Evolutionary conservation across 2,797 vertebrate species (phyloP).

Genomic region (Phrynocephalus guinanensis): DNA sequence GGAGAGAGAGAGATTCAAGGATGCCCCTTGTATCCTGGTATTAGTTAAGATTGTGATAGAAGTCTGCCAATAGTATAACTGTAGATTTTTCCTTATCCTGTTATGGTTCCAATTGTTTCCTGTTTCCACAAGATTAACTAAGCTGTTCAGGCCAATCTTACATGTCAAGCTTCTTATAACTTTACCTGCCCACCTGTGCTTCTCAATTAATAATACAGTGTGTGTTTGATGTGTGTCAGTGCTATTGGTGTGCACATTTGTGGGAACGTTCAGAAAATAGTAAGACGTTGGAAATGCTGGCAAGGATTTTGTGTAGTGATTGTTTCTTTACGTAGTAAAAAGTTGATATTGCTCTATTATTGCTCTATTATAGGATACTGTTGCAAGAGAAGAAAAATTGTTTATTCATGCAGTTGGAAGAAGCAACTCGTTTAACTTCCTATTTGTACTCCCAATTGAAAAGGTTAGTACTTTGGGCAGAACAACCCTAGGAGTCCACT

Average conservation of each 20-base stretch:
- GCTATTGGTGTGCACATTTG: background rate
- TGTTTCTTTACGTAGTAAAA: background rate
- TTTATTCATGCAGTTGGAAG: slow-evolving; percentile 93
- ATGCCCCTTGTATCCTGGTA: background rate
- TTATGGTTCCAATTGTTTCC: too few relatives aligned
- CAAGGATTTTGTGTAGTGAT: background rate
- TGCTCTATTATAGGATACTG: slow-evolving; percentile 68
- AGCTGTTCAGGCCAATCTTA: background rate
- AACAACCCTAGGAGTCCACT: background rate
- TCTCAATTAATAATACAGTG: background rate
- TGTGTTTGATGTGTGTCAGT: background rate
- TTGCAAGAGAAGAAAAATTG: slow-evolving; percentile 90
- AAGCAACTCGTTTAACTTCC: slow-evolving; percentile 91
- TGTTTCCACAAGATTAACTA: background rate
- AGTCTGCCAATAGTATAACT: background rate
- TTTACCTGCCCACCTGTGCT: background rate
- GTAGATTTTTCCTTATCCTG: background rate
- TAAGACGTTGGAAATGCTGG: background rate
- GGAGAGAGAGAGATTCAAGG: too few relatives aligned
- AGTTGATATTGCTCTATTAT: slow-evolving; percentile 40
- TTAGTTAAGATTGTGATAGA: background rate
- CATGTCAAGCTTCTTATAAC: background rate
- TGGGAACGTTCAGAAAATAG: background rate
- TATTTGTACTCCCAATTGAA: slow-evolving; percentile 97
- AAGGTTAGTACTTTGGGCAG: slow-evolving; percentile 80